These are phyloP conservation scores for Tigriopus californicus DNA, from an alignment of 2,888 invertebrate genomes.

Conservation along the genomic window DNA sequence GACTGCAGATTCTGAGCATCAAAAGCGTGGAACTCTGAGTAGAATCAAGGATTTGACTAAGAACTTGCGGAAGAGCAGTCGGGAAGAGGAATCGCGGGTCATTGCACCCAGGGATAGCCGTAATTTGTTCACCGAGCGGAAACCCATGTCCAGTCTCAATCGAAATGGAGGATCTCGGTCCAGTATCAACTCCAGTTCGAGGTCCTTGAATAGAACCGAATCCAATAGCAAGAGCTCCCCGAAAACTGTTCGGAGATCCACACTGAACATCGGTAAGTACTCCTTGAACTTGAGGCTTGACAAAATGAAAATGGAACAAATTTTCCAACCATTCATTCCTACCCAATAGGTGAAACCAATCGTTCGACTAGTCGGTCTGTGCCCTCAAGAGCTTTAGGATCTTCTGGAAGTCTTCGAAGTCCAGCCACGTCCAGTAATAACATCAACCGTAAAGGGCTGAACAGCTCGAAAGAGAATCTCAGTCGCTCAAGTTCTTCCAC, in stretches of 20 bases:
- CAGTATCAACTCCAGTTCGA: constrained; percentile 11
- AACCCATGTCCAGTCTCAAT: constrained; percentile 2
- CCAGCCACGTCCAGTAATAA: not conserved
- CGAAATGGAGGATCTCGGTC: not conserved
- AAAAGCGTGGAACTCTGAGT: constrained; percentile 6
- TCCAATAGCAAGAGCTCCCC: constrained; percentile 2
- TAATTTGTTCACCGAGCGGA: not conserved
- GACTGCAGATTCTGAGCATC: not conserved
- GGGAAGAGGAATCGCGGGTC: constrained; percentile 19
- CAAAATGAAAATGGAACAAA: not conserved
- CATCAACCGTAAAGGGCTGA: not conserved
- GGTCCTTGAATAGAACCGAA: constrained; percentile 3
- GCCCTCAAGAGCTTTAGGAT: no score
- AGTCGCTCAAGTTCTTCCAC: constrained; percentile 15
- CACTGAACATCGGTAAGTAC: not conserved
- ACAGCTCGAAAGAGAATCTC: constrained; percentile 13
- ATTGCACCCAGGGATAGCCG: constrained; percentile 6
- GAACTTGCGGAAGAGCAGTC: constrained; percentile 23
- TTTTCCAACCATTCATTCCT: not conserved
- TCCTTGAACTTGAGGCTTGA: no score
- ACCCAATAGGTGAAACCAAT: not conserved
- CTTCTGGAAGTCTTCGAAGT: not conserved
- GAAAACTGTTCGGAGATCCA: not conserved
- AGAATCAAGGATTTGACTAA: constrained; percentile 30
- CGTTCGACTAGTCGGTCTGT: not conserved